Evolutionary conservation across 2,888 invertebrate genomes (phyloP), one percentile per base, ranked within the genome.

Genomic region (Dermolepida albohirtum): DNA sequence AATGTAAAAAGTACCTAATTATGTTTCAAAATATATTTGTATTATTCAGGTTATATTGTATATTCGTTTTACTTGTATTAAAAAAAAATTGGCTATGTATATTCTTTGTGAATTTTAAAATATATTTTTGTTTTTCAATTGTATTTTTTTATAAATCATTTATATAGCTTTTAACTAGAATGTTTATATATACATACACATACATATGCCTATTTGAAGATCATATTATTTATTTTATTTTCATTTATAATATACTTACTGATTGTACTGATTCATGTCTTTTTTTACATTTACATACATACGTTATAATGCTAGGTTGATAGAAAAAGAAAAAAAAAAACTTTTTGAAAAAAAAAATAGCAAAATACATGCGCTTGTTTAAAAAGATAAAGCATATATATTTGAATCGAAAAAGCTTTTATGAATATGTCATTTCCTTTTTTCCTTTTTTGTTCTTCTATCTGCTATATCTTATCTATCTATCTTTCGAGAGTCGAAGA

Each of bases 201-300:
- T 59, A 44, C 14, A 67, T 66, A 64, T 57, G 22, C n/a, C 43
- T 41, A 27, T 57, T 57, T 22, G 27, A 57, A 44, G 17, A 17
- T 40, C 50, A 51, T 55, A 39, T 66, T 71, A 65, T 49, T 65
- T 67, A 72, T 62, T 55, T 65, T 55, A 52, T 64, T 67, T 62
- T 59, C 67, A 41, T 63, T 51, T 65, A 62, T 34, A 8, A 47
- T 41, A 64, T 51, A 22, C 34, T 22, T 27, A 29, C n/a, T 51
- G 51, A 64, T 29, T 57, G 43, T 43, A 57, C 57, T 44, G 57
- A 57, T 57, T 43, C 27, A 11, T 40, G 6, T 57, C 22, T 44
- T 14, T 47, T 57, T 41, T 54, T 54, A 55, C 16, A 22, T 40
- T 22, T 55, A 40, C 22, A 39, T 62, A 47, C 17, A 16, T 29